phyloP scores from a whole-genome alignment of 1,140 invertebrate species.

The Trypoxylus dichotomus region DNA sequence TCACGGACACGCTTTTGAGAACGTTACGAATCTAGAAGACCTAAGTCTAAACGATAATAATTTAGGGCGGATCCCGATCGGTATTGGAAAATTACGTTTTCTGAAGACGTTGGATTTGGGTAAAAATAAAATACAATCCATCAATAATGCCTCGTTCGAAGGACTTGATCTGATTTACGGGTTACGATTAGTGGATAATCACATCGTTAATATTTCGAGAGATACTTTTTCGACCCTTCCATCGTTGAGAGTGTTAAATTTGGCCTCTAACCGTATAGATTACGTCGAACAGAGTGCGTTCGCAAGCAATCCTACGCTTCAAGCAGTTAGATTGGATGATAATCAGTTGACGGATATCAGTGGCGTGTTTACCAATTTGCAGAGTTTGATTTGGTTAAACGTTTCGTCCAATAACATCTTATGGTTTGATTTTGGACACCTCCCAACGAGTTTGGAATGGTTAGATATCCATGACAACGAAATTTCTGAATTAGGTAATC shows the following conservation, averaged over 20 bases:
- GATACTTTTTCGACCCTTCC: slow-evolving; percentile 68
- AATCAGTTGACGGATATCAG: slow-evolving; percentile 68
- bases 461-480: slow-evolving; percentile 70
- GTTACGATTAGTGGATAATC: slow-evolving; percentile 68
- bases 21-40: slow-evolving; percentile 78
- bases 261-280: slow-evolving; percentile 69
- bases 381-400: slow-evolving; percentile 70
- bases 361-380: slow-evolving; percentile 66
- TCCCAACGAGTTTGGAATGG: slow-evolving; percentile 70
- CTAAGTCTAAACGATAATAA: slow-evolving; percentile 76
- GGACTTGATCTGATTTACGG: slow-evolving; percentile 66
- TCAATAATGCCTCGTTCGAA: slow-evolving; percentile 63
- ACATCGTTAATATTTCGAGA: slow-evolving; percentile 65
- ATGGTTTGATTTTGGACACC: slow-evolving; percentile 69
- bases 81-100: slow-evolving; percentile 66
- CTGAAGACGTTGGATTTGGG: slow-evolving; percentile 78
- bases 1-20: slow-evolving; percentile 74
- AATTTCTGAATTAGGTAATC: slow-evolving; percentile 69
- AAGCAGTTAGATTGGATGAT: slow-evolving; percentile 68
- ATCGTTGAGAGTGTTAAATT: slow-evolving; percentile 68
- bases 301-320: slow-evolving; percentile 64
- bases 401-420: slow-evolving; percentile 68
- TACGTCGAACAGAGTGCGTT: slow-evolving; percentile 67
- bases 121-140: slow-evolving; percentile 71
- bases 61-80: slow-evolving; percentile 70